Base-by-base conservation (phyloP, 2,113 vertebrate species). In the Bubo blakistoni region DNA sequence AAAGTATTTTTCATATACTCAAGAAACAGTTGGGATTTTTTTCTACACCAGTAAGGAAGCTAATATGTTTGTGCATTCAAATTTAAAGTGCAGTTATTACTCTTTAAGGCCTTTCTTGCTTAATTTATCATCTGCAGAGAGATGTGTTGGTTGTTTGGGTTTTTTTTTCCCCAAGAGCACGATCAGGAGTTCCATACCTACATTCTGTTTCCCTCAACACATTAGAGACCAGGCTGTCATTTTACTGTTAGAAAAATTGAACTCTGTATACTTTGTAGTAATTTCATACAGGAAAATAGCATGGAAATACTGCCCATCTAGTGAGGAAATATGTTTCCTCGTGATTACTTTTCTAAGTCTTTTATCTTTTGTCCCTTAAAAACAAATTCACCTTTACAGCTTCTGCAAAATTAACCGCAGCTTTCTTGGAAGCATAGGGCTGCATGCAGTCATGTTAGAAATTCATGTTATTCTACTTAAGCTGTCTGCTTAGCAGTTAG, bases 281-380 rank as follows among this genome's bases (percentile, higher is more conserved):
- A 69, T 59, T 65, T 80, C 2, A 16, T 81, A 8, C 44, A 47
- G 13, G 47, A 83, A 91, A 91, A 51, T 38, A 65, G 13, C 8
- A 17, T 86, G 85, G 51, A 92, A 91, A 54, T 96, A 54, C 47
- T 78, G 42, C 95, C 66, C 66, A 88, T 84, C 66, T 94, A 88
- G 79, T 83, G 87, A 90, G 58, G 14, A 92, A 85, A 34, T 44
- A 9, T 2, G 3, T 47, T 74, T 10, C 5, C 10, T 52, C 13
- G 66, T 30, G 15, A 3, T 77, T 86, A 30, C 12, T 62, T 77
- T 69, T 70, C 8, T 2, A 46, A 46, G 7, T 46, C 19, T 66
- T 44, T 36, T 29, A 16, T 69, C 15, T 77, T 90, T n/a, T 59
- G 18, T 78, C 36, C 34, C 5, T 10, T 81, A 27, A 87, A 49